Percentiles rank a stretch among this genome's conserved stretches.
Conservation (phyloP, 2,797 vertebrate genomes). For the Myiotriccus ornatus region DNA sequence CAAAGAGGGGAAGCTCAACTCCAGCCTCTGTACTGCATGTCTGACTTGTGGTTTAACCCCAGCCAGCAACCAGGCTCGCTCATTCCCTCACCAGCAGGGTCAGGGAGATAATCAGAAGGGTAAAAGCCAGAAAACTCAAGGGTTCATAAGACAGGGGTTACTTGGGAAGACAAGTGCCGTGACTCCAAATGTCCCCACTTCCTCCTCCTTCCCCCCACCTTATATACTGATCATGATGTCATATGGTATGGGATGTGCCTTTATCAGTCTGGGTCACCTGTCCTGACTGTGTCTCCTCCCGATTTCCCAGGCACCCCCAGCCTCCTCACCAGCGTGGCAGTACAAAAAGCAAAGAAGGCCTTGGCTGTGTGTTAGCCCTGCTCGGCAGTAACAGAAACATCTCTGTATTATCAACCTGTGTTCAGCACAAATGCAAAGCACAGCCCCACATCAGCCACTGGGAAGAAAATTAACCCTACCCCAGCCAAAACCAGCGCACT, state of each 20-base stretch:
- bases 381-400: not conserved
- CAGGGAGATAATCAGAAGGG: not conserved
- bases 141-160: not conserved
- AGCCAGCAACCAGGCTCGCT: fast-evolving
- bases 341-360: not conserved
- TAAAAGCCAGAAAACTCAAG: not conserved
- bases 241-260: not conserved
- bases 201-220: not conserved
- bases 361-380: not conserved
- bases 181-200: not conserved
- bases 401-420: not conserved
- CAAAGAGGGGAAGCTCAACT: not conserved
- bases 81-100: not conserved
- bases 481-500: not conserved
- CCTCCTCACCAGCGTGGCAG: fast-evolving
- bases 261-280: not conserved
- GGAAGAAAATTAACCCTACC: not conserved
- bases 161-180: not conserved
- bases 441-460: not conserved
- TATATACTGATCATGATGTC: not conserved
- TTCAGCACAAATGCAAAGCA: not conserved
- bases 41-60: not conserved
- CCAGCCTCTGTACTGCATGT: not conserved
- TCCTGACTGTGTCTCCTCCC: not conserved
- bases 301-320: not conserved